A percentile compares a stretch with the other conserved stretches of the same genome.
Evolutionary conservation across 37 sponge, comb jelly and placozoan species (phyloP).

Genomic region (Corticium candelabrum): DNA sequence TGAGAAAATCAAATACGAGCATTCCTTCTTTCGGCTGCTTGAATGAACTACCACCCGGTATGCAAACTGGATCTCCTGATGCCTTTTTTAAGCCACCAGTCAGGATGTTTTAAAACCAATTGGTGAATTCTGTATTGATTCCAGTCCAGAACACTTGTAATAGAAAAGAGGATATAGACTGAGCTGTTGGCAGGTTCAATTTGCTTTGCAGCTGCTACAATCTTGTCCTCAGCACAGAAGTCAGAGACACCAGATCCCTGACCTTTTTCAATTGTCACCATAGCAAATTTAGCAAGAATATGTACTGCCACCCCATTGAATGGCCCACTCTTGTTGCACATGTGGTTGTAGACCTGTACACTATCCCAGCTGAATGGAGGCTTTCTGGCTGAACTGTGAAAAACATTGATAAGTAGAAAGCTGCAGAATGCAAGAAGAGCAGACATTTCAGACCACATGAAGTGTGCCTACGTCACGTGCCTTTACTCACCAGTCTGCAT

Average conservation of each 20-base stretch:
- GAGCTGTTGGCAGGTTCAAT: not conserved
- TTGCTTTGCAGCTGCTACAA: slow-evolving; percentile 8
- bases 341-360: slow-evolving; percentile 37
- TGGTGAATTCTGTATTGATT: not conserved
- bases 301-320: slow-evolving; percentile 17
- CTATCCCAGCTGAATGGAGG: slow-evolving; percentile 49
- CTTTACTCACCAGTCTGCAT: too few species aligned
- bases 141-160: slow-evolving; percentile 3
- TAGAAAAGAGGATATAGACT: not conserved
- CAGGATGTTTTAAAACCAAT: not conserved
- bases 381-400: not conserved
- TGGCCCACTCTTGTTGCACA: slow-evolving; percentile 27
- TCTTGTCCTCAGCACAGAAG: slow-evolving; percentile 3
- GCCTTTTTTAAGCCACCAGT: not conserved
- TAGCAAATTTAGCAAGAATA: slow-evolving; percentile 19
- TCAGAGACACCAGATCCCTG: slow-evolving; percentile 12
- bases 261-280: slow-evolving; percentile 43
- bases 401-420: not conserved
- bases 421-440: too few species aligned
- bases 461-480: too few species aligned
- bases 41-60: not conserved
- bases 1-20: slow-evolving; percentile 22
- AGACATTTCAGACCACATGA: too few species aligned
- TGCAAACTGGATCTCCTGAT: not conserved
- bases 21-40: slow-evolving; percentile 10